Base-by-base conservation (phyloP, 1,140 invertebrate species). In the Saccostrea glomerata region DNA sequence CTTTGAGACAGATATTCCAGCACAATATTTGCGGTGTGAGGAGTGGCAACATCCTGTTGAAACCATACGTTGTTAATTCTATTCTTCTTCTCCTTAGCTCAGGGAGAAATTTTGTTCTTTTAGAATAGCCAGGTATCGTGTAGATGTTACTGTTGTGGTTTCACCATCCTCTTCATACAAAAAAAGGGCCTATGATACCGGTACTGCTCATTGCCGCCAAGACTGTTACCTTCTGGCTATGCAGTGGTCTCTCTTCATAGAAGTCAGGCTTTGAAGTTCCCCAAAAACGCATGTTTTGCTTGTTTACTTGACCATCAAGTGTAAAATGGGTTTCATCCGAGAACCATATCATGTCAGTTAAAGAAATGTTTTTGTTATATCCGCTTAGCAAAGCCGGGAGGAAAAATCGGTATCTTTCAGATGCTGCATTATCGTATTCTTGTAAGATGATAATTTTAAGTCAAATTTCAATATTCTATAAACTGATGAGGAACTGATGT, bases 81-180 rank as follows among this genome's bases (percentile, higher is more conserved):
- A 73, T 54, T 12, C 20, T 40, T 12, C 20, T 40, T 60, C 63
- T 88, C 25, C 36, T 36, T 58, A 88, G 47, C 54, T 66, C 36
- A 36, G 30, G 30, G 30, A 36, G 30, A 36, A 36, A 36, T 36
- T 36, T 36, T 36, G 30, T 36, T 36, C 30, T 85, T 20, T 85
- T 20, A 56, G 55, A 20, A 84, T 40, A 9, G 56, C 30, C 82
- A 85, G 36, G 20, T 84, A 85, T n/a, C 83, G 83, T 17, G 73
- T 55, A 9, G n/a, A 54, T 11, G 60, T 85, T n/a, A 85, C 66
- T 54, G 55, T 73, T 47, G 25, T 36, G 12, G 58, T 73, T 58
- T 82, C 36, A n/a, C 86, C 77, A 58, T 87, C 86, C 17, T 23
- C 36, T n/a, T 87, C 86, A 55, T 66, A 88, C 20, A 84, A 84